These are phyloP conservation scores for Cecidostiba fungosa DNA, from an alignment of 2,888 invertebrate species.

Conservation along the genomic window DNA sequence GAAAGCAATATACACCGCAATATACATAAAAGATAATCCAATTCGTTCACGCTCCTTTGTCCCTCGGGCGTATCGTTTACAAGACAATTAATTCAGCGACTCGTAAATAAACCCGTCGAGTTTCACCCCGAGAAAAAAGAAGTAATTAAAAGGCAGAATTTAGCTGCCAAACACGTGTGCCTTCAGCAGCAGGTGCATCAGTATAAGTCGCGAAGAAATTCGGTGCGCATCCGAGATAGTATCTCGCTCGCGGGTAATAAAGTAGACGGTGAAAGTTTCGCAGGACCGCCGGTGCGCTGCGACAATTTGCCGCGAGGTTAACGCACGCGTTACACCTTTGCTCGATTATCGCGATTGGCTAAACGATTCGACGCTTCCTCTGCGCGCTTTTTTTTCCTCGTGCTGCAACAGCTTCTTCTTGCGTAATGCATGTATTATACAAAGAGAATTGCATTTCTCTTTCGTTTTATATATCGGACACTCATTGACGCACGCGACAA, in stretches of 20 bases:
- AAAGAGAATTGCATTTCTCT: neutral
- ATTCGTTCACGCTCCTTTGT: too few species aligned
- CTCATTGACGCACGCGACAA: neutral
- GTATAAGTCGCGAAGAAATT: constrained; percentile 24
- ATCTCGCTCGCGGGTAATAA: neutral
- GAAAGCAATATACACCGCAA: too few species aligned
- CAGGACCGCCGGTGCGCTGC: too few species aligned
- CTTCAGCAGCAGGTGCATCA: neutral
- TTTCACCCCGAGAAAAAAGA: neutral
- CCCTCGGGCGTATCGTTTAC: neutral
- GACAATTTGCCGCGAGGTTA: constrained; percentile 26
- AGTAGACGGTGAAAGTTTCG: constrained; percentile 23
- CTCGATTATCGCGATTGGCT: constrained; percentile 27
- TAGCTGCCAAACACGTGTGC: neutral
- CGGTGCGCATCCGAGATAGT: constrained; percentile 18
- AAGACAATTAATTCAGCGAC: neutral
- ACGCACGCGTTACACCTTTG: constrained; percentile 37
- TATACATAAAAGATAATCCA: too few species aligned
- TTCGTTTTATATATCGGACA: too few species aligned
- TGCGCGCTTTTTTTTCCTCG: neutral
- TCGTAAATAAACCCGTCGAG: neutral
- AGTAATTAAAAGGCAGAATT: constrained; percentile 33
- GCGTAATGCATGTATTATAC: too few species aligned
- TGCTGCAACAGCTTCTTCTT: neutral
- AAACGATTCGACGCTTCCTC: constrained; percentile 24